Evolutionary conservation across 2,797 vertebrate genomes (phyloP), one percentile per base, ranked within the genome.

Genomic region (Lepus townsendii): DNA sequence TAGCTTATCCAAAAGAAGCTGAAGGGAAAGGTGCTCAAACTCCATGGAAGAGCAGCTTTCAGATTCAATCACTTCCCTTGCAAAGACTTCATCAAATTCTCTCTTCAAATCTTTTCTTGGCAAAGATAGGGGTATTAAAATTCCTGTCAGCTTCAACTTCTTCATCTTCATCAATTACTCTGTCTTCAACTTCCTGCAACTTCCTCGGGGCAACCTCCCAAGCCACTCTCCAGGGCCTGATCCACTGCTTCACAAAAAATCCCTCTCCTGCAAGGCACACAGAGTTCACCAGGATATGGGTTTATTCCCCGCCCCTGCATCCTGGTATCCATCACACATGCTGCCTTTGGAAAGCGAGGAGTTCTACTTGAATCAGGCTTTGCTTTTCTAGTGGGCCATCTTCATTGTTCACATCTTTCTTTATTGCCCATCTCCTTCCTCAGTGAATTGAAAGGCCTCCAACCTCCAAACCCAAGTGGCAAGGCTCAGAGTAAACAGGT

Each of bases 21-120:
- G 13, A 96, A 35, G 97, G 97, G 65, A 98, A 97, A 86, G 97
- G 97, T 93, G 98, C 97, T 98, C 97, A 83, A 97, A 73, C 82
- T 98, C 96, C 97, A 96, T 97, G 60, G 97, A 98, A 42, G 97
- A 98, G 86, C 96, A 97, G 95, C 96, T 98, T 96, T 97, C 96
- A 93, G 97, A 98, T 47, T 98, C 98, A 54, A 97, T 97, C 91
- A 98, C 98, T 98, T 97, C 98, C 95, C 97, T 98, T 95, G 20
- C n/a, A 78, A 85, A 98, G 84, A 92, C 96, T 97, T 97, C 96
- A 92, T 94, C 95, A 92, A 97, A 98, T 91, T 98, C 96, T 93
- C 96, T 97, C 97, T 98, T 98, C 92, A 97, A 93, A 77, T 98
- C 96, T 92, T 96, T 97, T 60, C 97, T 96, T 98, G 90, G 97